Evolutionary conservation across 30 jellyfish, hydroid and myxozoan species (phyloP).

Genomic region (Cassiopea xamachana): DNA sequence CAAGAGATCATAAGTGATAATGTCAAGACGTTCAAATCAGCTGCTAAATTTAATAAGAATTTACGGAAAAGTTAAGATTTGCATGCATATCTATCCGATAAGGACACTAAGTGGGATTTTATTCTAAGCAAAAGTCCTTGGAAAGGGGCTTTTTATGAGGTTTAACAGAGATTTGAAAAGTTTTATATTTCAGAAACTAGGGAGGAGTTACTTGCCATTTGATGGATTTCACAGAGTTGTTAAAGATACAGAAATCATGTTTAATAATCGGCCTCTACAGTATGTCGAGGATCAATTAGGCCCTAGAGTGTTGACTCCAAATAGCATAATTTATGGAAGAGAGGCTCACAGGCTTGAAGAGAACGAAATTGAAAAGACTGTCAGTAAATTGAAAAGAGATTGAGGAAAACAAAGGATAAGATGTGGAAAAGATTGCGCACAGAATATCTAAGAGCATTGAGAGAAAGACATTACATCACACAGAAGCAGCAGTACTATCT

Average conservation of each 20-base stretch:
- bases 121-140: conserved; percentile 38
- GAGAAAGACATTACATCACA: conserved; percentile 67
- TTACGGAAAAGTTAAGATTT: conserved; percentile 51
- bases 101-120: conserved; percentile 45
- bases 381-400: conserved; percentile 39
- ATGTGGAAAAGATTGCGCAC: conserved; percentile 60
- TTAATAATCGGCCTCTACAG: conserved; percentile 53
- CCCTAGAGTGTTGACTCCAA: conserved; percentile 51
- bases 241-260: conserved; percentile 42
- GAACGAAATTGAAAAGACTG: conserved; percentile 1
- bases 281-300: conserved; percentile 74
- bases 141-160: conserved; percentile 63
- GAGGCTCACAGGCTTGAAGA: conserved; percentile 32
- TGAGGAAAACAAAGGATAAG: conserved; percentile 43
- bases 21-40: conserved; percentile 60
- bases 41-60: conserved; percentile 41
- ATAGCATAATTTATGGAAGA: conserved; percentile 53
- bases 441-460: conserved; percentile 53
- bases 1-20: conserved; percentile 61
- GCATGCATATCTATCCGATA: conserved; percentile 29
- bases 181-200: conserved; percentile 32
- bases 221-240: conserved; percentile 41
- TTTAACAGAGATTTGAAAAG: conserved; percentile 54
- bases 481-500: conserved; percentile 41
- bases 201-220: conserved; percentile 56